phyloP scores from a whole-genome alignment of 2,797 vertebrate genomes.

The Sebastes ruberrimus region DNA sequence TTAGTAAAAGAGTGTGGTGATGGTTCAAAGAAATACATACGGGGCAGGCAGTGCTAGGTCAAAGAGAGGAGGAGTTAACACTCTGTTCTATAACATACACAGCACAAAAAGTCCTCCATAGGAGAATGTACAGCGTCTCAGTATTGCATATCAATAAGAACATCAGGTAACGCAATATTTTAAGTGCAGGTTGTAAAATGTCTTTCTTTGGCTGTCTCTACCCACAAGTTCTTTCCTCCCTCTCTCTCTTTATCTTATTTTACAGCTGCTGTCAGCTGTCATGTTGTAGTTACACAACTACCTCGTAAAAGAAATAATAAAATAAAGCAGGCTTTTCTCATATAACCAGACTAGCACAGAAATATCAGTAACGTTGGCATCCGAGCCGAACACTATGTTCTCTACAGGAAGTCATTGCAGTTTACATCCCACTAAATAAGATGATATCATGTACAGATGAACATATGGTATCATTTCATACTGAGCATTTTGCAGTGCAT shows the following conservation, averaged over 20 bases:
- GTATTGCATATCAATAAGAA: constrained; percentile 53
- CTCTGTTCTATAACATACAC: background rate
- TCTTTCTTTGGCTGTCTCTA: constrained; percentile 31
- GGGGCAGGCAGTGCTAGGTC: background rate
- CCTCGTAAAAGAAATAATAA: constrained; percentile 13
- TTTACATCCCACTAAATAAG: background rate
- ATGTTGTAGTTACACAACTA: constrained; percentile 32
- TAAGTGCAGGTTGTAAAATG: constrained; percentile 51
- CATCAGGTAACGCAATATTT: constrained; percentile 51
- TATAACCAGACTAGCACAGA: constrained; percentile 3
- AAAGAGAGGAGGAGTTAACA: constrained; percentile 6
- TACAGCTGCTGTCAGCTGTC: constrained; percentile 49
- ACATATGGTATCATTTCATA: background rate
- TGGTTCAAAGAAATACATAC: constrained; percentile 6
- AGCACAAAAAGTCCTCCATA: background rate
- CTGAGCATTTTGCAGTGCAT: background rate
- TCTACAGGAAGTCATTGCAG: background rate
- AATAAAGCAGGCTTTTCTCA: constrained; percentile 36
- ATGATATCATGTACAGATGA: background rate
- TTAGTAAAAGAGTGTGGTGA: background rate
- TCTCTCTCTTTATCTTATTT: constrained; percentile 42
- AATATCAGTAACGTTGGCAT: constrained; percentile 6
- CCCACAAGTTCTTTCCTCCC: constrained; percentile 1
- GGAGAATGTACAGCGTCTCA: background rate
- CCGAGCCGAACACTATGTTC: background rate